Base-by-base conservation (phyloP, 2,113 vertebrate species). In the Recurvirostra avosetta region DNA sequence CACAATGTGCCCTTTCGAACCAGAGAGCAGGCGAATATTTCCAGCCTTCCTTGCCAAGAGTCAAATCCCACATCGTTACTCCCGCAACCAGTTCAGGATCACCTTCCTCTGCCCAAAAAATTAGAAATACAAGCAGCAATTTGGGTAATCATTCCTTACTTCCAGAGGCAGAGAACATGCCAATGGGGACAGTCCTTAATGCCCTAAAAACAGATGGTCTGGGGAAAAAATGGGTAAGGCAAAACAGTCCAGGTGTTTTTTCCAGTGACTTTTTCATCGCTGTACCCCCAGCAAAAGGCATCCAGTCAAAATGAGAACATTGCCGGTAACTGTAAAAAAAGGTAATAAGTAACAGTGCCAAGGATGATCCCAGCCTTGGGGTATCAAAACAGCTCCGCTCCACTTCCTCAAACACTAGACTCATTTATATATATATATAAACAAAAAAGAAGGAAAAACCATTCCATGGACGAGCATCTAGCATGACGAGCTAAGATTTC, bases 281-380 rank as follows among this genome's bases (percentile, higher is more conserved):
- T 63, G 11, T 29, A 72, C 11, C 10, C 55, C 12, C 79, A 86
- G 47, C 9, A 68, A 94, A 90, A 86, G 29, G 41, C 41, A 63
- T 79, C 30, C 25, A 40, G 34, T 23, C 43, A 92, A 66, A 94
- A 52, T 8, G 4, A 92, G 17, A 75, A 21, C 45, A 41, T 16
- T 52, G 38, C 41, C 38, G n/a, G 68, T 23, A 88, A 76, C 23
- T 17, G 10, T 38, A 67, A 73, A 67, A 67, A 86, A 87, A 79
- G 9, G 25, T 17, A 59, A 30, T 55, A 74, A 61, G 19, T 26
- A 59, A 90, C 10, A 40, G 43, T 30, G 56, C 58, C 67, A 79
- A 82, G 74, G 88, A 91, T 93, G 83, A 86, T 55, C 76, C 92
- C 75, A 84, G 79, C n/a, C 68, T 32, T 32, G 16, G n/a, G n/a